Percentiles rank a stretch among this genome's conserved stretches.
These are phyloP conservation scores for Onthophagus sagittarius DNA, from an alignment of 2,888 invertebrate genomes.

Conservation along the genomic window DNA sequence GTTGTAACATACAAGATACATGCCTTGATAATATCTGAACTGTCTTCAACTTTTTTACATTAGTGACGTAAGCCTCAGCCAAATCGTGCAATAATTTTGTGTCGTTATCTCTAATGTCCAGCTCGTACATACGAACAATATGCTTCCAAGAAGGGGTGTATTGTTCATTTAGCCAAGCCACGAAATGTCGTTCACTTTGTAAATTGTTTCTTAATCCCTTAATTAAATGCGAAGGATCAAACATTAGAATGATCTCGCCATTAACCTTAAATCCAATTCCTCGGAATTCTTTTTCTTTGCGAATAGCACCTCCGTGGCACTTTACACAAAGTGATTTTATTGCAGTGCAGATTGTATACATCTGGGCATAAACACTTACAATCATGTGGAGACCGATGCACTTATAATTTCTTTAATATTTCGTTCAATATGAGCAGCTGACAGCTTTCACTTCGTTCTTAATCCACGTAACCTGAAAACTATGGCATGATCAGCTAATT, in stretches of 20 bases:
- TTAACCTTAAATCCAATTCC: neutral
- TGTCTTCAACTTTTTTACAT: too few relatives aligned
- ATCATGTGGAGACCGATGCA: neutral
- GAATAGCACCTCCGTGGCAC: neutral
- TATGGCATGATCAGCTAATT: constrained; percentile 23
- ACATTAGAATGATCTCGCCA: neutral
- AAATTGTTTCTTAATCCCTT: neutral
- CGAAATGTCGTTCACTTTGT: neutral
- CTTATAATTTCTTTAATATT: neutral
- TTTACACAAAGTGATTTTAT: neutral
- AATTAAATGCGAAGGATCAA: neutral
- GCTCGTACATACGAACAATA: neutral
- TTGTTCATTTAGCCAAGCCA: neutral
- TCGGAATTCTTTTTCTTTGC: neutral
- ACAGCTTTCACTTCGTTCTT: neutral
- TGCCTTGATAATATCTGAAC: too few relatives aligned
- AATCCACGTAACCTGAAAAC: constrained; percentile 10
- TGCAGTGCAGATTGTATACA: neutral
- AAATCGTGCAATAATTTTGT: neutral
- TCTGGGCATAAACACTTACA: neutral
- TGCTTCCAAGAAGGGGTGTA: neutral
- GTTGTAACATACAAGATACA: too few relatives aligned
- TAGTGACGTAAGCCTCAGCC: too few relatives aligned
- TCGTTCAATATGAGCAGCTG: neutral
- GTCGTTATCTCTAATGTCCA: neutral